phyloP scores from a whole-genome alignment of 2,113 vertebrate genomes.

The Oryzias woworae region DNA sequence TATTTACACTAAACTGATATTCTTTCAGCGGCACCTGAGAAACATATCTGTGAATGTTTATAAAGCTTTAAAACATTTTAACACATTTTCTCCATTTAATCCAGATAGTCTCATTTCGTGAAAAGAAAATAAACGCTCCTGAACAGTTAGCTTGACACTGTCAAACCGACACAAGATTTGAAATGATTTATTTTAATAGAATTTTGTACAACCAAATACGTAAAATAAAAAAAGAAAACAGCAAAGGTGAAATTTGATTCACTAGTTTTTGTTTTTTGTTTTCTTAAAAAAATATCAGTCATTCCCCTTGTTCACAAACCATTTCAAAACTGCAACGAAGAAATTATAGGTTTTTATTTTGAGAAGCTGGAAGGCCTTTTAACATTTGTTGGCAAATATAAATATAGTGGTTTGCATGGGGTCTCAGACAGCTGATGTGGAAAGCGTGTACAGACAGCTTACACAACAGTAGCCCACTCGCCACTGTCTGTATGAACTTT shows the following conservation, averaged over 20 bases:
- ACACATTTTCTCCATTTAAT: too few species aligned
- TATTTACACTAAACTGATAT: too few species aligned
- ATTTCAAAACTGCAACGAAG: constrained; percentile 66
- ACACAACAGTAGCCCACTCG: constrained; percentile 70
- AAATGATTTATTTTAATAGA: constrained; percentile 79
- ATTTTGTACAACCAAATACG: constrained; percentile 76
- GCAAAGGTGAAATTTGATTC: constrained; percentile 68
- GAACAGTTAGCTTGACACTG: constrained; percentile 34
- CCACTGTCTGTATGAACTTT: constrained; percentile 71
- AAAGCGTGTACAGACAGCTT: constrained; percentile 73
- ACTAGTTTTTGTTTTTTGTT: constrained; percentile 57
- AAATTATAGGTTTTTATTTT: constrained; percentile 65
- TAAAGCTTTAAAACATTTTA: too few species aligned
- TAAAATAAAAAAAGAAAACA: constrained; percentile 70
- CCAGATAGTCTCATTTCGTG: too few species aligned
- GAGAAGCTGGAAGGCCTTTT: constrained; percentile 73
- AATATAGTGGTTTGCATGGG: constrained; percentile 84
- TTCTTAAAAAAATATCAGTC: constrained; percentile 79
- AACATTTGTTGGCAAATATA: constrained; percentile 82
- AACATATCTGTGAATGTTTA: too few species aligned
- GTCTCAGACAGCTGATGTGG: constrained; percentile 72
- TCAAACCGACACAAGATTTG: constrained; percentile 70
- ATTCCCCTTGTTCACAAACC: constrained; percentile 75
- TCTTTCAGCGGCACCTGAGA: too few species aligned
- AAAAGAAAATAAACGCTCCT: too few species aligned